These are phyloP conservation scores for Agonopterix alstromeriana DNA, from an alignment of 2,888 invertebrate species.

Conservation along the genomic window DNA sequence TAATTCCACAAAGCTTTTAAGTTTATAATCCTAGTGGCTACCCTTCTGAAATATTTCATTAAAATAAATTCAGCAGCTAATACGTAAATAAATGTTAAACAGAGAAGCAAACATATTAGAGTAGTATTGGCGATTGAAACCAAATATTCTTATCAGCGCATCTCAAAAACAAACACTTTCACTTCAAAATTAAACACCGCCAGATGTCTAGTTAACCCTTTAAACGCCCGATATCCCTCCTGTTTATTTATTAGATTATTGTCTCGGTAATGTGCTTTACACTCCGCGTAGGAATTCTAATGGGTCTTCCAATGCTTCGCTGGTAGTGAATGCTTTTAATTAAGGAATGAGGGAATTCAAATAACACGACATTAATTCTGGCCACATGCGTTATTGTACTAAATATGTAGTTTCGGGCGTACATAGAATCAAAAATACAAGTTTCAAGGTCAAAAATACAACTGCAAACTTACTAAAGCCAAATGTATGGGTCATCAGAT, in stretches of 20 bases:
- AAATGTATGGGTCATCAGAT: no score
- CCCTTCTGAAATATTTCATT: no score
- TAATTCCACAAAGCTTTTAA: no score
- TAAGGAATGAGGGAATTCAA: slow-evolving; percentile 7
- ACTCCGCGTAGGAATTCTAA: slow-evolving; percentile 39
- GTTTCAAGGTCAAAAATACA: no score
- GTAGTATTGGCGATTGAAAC: neutral
- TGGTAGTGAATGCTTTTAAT: slow-evolving; percentile 1
- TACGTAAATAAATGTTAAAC: no score
- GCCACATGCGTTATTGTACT: neutral
- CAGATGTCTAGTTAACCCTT: slow-evolving; percentile 15
- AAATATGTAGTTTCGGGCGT: neutral
- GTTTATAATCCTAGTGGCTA: no score
- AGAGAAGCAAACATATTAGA: no score
- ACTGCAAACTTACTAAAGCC: no score
- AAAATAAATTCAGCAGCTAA: no score
- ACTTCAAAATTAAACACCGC: neutral
- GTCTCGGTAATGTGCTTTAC: slow-evolving; percentile 31
- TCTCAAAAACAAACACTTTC: no score
- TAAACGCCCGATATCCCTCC: slow-evolving; percentile 22
- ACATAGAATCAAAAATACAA: neutral
- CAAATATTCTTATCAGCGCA: no score
- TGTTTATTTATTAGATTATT: slow-evolving; percentile 42
- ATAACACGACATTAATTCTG: neutral
- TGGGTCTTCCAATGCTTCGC: slow-evolving; percentile 14